Percentiles rank a stretch among this genome's conserved stretches.
phyloP scores from a whole-genome alignment of 64 coral and sea anemone species.

The Anthopleura sola region DNA sequence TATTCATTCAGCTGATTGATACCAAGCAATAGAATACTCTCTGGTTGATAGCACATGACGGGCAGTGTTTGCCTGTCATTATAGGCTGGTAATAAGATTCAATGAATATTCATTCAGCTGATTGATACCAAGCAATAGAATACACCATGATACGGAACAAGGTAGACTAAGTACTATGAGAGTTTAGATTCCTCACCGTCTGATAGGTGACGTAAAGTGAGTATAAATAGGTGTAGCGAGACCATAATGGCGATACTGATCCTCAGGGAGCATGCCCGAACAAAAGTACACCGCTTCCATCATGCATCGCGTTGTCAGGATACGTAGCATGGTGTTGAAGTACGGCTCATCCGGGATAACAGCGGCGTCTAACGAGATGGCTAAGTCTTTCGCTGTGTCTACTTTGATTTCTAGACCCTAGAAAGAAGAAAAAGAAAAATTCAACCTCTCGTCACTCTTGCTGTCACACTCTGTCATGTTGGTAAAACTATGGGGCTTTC shows the following conservation, averaged over 20 bases:
- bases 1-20: too few species aligned
- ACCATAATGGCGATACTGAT: conserved; percentile 92
- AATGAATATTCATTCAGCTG: too few species aligned
- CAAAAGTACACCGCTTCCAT: conserved; percentile 99
- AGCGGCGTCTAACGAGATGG: conserved; percentile 69
- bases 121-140: too few species aligned
- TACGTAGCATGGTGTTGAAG: conserved; percentile 97
- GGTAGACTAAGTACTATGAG: background rate
- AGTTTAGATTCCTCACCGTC: conserved; percentile 47
- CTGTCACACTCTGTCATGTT: too few species aligned
- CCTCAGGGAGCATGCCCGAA: conserved; percentile 79
- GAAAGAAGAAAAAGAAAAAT: background rate
- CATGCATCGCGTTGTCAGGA: conserved; percentile 96
- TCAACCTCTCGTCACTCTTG: background rate
- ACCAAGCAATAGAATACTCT: too few species aligned
- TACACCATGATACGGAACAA: too few species aligned
- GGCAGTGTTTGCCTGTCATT: too few species aligned
- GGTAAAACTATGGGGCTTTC: too few species aligned
- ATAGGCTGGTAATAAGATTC: too few species aligned
- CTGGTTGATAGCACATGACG: too few species aligned
- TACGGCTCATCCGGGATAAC: conserved; percentile 75
- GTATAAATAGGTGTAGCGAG: conserved; percentile 97
- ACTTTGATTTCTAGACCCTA: conserved; percentile 80
- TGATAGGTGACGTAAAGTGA: conserved; percentile 97
- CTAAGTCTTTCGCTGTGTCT: conserved; percentile 82